Base-by-base conservation (phyloP, 2,797 vertebrate genomes). In the Agapornis canus region DNA sequence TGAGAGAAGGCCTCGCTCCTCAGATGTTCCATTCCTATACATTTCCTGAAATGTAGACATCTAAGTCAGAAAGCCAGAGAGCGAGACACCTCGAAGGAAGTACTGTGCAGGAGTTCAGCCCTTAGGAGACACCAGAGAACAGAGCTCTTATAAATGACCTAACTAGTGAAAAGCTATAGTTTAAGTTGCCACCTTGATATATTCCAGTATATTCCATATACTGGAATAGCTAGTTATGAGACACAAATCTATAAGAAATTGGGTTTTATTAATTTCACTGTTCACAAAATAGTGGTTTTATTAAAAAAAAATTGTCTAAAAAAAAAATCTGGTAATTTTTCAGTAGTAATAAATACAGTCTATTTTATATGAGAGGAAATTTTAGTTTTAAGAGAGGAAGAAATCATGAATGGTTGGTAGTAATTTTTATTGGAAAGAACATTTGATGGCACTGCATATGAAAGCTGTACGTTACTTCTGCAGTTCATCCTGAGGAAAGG, bases 321-420 rank as follows among this genome's bases (percentile, higher is more conserved):
- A 32, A 45, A 63, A 63, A 54, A n/a, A 37, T 26, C 14, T 29
- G 2, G 4, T 14, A 0, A 9, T 20, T 78, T 51, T 72, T 70
- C 43, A 32, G 15, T 61, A 47, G 21, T 57, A 42, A 11, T 56
- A 66, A 52, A 25, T 35, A 2, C 25, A 31, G 17, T 7, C 14
- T 68, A 3, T 70, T 68, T 77, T 77, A 29, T 63, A 39, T 54
- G 32, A 73, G 75, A 40, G 35, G 60, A 91, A 71, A 56, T 51
- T 48, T 63, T 70, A 69, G 37, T 56, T 86, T 82, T 92, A 82
- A 49, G 82, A 88, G n/a, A 69, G 80, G 54, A 90, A 78, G n/a
- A 71, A 89, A 52, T 3, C 68, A 25, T 60, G 51, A 84, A 57
- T 9, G 3, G 0, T 26, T 79, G 27, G 7, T 79, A 43, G 47